phyloP scores from a whole-genome alignment of 2,797 vertebrate species.

The Gallirallus australis region DNA sequence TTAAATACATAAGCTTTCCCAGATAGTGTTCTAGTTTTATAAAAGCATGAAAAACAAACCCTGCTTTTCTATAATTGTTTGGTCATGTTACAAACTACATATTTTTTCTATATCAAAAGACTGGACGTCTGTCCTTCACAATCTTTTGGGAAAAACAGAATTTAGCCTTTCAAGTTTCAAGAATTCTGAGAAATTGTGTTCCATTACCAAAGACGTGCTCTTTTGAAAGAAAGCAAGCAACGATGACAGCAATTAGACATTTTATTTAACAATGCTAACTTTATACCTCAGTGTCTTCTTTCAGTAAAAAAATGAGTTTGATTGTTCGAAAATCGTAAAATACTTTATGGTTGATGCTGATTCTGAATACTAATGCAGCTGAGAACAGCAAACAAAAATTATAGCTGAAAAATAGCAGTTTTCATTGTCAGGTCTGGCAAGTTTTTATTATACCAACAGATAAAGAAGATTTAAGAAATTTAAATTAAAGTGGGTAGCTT shows the following conservation, averaged over 20 bases:
- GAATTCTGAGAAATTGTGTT: background rate
- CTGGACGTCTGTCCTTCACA: background rate
- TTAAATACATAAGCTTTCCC: fast-evolving
- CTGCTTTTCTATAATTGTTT: background rate
- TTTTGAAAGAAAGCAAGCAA: background rate
- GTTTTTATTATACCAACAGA: background rate
- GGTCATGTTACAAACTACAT: background rate
- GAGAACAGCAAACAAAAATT: background rate
- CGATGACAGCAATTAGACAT: background rate
- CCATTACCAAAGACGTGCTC: background rate
- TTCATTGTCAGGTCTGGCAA: background rate
- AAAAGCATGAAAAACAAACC: background rate
- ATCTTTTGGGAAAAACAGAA: background rate
- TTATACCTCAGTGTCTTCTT: background rate
- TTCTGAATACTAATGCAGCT: background rate
- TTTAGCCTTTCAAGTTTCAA: background rate
- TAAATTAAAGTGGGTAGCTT: background rate
- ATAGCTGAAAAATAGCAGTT: background rate
- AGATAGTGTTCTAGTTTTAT: background rate
- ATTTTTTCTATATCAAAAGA: background rate
- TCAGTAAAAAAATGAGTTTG: slow-evolving; percentile 14
- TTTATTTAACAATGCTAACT: background rate
- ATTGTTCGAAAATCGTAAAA: slow-evolving; percentile 8
- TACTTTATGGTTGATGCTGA: background rate
- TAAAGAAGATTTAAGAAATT: background rate